A percentile compares a stretch with the other conserved stretches of the same genome.
Conservation (phyloP, 2,797 vertebrate genomes). For the Coracias cyanogaster region DNA sequence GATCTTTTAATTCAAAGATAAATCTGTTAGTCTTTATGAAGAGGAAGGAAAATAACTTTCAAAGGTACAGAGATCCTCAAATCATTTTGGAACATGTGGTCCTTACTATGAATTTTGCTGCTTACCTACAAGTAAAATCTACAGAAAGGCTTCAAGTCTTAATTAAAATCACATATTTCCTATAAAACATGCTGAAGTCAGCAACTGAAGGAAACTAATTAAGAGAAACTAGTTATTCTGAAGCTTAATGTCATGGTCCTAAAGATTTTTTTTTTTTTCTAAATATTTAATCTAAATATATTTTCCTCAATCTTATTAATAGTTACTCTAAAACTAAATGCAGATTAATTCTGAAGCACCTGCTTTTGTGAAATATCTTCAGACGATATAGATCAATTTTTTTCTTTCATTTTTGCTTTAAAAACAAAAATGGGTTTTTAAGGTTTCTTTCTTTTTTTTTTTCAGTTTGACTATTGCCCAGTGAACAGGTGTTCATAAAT, state of each 20-base stretch:
- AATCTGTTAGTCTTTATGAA: neutral
- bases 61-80: neutral
- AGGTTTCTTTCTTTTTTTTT: rapidly evolving
- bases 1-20: neutral
- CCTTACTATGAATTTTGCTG: neutral
- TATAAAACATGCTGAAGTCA: neutral
- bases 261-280: neutral
- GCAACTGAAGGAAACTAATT: neutral
- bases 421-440: rapidly evolving
- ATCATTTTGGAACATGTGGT: neutral
- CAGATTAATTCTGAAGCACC: neutral
- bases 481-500: neutral
- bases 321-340: neutral
- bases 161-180: neutral
- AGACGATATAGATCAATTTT: neutral
- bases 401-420: neutral
- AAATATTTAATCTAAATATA: neutral
- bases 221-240: neutral
- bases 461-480: neutral
- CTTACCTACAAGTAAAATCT: neutral
- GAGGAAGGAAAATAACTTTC: neutral
- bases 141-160: neutral
- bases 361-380: neutral
- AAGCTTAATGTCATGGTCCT: neutral
- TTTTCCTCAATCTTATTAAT: neutral